A percentile compares a stretch with the other conserved stretches of the same genome.
These are phyloP conservation scores for Antennarius striatus DNA, from an alignment of 2,113 vertebrate genomes.

Conservation along the genomic window DNA sequence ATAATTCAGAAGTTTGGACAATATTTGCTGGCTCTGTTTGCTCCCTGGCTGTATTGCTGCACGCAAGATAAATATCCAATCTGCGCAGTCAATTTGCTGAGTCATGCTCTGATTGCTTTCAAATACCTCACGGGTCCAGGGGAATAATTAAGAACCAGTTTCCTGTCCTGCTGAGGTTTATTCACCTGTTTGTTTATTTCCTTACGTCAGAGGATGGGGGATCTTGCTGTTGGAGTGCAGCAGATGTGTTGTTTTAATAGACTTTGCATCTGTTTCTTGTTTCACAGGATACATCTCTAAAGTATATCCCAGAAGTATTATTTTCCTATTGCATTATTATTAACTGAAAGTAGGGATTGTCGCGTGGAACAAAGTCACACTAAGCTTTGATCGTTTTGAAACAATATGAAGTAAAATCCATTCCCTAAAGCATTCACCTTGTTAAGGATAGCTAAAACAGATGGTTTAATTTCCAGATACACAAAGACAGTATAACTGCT, in stretches of 20 bases:
- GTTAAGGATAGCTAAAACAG: neutral
- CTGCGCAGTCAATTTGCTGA: conserved; percentile 79
- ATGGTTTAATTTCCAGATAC: conserved; percentile 37
- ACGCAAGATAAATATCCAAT: conserved; percentile 77
- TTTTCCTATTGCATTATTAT: neutral
- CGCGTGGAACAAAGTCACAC: neutral
- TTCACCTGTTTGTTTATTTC: conserved; percentile 67
- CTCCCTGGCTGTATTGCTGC: conserved; percentile 51
- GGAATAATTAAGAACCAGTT: conserved; percentile 71
- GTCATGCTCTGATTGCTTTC: conserved; percentile 76
- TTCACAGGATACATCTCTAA: conserved; percentile 20
- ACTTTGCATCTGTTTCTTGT: conserved; percentile 44
- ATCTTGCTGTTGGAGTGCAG: conserved; percentile 35
- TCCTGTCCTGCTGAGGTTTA: conserved; percentile 50
- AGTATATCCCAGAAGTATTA: conserved; percentile 28
- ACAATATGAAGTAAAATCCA: neutral
- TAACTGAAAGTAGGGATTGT: conserved; percentile 32
- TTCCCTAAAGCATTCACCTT: neutral
- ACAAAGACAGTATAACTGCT: conserved; percentile 16
- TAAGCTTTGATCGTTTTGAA: conserved; percentile 6
- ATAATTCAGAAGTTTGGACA: conserved; percentile 30
- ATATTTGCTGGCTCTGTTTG: conserved; percentile 37
- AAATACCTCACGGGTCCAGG: conserved; percentile 65
- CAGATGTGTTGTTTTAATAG: conserved; percentile 17
- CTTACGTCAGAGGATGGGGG: conserved; percentile 46